Evolutionary conservation across 2,888 invertebrate species (phyloP), one percentile per base, ranked within the genome.

Genomic region (Abrostola triplasia): DNA sequence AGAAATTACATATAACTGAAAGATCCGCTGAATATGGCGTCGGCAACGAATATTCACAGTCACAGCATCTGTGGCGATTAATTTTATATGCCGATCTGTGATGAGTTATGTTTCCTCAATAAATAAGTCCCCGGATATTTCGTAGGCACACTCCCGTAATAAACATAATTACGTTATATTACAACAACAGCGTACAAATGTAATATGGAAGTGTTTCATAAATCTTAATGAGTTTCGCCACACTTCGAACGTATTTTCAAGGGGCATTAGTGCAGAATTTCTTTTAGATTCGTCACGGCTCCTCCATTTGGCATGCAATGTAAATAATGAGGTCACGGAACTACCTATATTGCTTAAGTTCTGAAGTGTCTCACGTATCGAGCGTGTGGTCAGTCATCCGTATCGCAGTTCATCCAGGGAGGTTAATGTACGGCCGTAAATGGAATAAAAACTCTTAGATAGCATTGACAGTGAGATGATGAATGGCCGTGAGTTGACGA

Each of bases 381-480:
- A 67, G 77, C 79, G 78, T 83, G 79, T 81, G 81, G 76, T 67
- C 79, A 79, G 68, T 80, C 83, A 80, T 79, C 81, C 78, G 80
- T 83, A 64, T 69, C 78, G 64, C 67, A 80, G 80, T 78, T 82
- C 79, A 78, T 70, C 69, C 69, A 88, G 89, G 90, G 90, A 92
- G 92, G 92, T 92, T 89, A 90, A 90, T 80, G 92, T 71, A 85
- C 88, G 70, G 70, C 76, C 73, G 79, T 79, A 82, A 75, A 84
- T 82, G 80, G 83, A 84, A 85, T 87, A 89, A 90, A 91, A 92
- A 91, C 89, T 86, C 83, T 78, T 73, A 76, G 92, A 93, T 92
- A 92, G 84, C 84, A 88, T 86, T 90, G 93, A 90, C 90, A 88
- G 84, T 79, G 73, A 72, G 73, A 87, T 92, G 92, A 93, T 92